Conservation (phyloP, 2,888 invertebrate genomes). For the Oscheius myriophilus region DNA sequence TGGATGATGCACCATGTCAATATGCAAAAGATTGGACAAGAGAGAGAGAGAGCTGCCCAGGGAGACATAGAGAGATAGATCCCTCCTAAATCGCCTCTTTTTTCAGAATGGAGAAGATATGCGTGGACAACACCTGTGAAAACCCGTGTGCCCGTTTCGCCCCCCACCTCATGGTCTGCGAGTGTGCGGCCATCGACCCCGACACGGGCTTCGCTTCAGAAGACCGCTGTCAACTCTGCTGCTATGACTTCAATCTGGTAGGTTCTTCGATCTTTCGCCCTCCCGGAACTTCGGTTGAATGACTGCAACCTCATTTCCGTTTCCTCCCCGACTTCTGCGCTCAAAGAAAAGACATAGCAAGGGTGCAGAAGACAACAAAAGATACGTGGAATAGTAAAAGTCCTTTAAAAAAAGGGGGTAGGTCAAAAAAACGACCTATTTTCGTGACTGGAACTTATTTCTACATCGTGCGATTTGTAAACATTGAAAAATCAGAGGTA, state of each 20-base stretch:
- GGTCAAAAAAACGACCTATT: no score
- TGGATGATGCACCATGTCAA: no score
- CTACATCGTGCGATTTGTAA: no score
- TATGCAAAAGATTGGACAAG: background rate
- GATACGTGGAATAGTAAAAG: no score
- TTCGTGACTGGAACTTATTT: no score
- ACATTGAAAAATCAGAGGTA: no score
- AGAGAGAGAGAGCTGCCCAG: background rate
- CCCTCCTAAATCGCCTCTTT: background rate
- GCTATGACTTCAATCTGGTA: constrained; percentile 69
- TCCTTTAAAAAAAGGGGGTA: no score
- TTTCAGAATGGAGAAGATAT: constrained; percentile 68
- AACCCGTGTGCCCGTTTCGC: constrained; percentile 69
- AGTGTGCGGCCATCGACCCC: constrained; percentile 69
- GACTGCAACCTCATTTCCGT: constrained; percentile 8
- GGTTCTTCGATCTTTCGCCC: constrained; percentile 28
- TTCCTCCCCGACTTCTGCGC: background rate
- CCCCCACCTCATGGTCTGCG: constrained; percentile 70
- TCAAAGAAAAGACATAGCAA: background rate
- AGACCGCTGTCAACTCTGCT: constrained; percentile 70
- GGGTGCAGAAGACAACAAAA: no score
- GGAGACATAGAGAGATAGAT: background rate
- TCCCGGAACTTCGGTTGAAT: no score
- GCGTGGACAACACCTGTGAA: constrained; percentile 69
- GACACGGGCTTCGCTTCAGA: constrained; percentile 70